phyloP scores from a whole-genome alignment of 1,140 invertebrate species.

The Wiebesia pumilae region DNA sequence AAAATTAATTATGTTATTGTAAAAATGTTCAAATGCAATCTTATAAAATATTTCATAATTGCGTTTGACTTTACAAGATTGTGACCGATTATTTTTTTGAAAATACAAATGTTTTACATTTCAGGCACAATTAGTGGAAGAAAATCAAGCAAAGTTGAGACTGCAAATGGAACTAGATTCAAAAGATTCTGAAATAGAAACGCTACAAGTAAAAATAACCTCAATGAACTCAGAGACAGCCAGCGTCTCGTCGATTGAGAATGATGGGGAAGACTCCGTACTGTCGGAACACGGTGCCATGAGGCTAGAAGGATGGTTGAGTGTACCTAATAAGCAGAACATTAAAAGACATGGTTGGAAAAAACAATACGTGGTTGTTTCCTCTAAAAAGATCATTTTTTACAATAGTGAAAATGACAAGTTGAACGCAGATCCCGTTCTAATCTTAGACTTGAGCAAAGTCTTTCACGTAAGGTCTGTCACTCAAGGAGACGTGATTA shows the following conservation, averaged over 20 bases:
- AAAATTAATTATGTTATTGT: no score
- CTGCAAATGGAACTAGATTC: constrained; percentile 97
- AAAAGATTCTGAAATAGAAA: constrained; percentile 97
- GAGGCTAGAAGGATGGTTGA: constrained; percentile 94
- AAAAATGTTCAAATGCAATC: no score
- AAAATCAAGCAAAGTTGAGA: constrained; percentile 80
- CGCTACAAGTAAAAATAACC: constrained; percentile 88
- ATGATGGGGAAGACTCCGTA: constrained; percentile 87
- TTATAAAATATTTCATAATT: no score
- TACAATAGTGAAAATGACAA: constrained; percentile 97
- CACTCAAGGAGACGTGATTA: constrained; percentile 98
- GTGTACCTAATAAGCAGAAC: constrained; percentile 96
- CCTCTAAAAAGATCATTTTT: constrained; percentile 97
- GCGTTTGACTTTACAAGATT: no score
- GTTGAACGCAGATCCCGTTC: constrained; percentile 93
- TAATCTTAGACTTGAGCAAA: constrained; percentile 98
- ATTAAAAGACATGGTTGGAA: constrained; percentile 97
- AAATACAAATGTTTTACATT: constrained; percentile 39
- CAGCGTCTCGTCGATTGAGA: constrained; percentile 91
- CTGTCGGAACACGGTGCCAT: constrained; percentile 71
- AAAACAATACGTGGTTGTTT: constrained; percentile 97
- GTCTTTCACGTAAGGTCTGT: constrained; percentile 98
- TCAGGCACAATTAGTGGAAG: constrained; percentile 79
- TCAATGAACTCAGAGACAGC: constrained; percentile 89
- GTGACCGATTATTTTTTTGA: no score